Evolutionary conservation across 2,888 invertebrate genomes (phyloP).

Genomic region (Spicauda simplicius): DNA sequence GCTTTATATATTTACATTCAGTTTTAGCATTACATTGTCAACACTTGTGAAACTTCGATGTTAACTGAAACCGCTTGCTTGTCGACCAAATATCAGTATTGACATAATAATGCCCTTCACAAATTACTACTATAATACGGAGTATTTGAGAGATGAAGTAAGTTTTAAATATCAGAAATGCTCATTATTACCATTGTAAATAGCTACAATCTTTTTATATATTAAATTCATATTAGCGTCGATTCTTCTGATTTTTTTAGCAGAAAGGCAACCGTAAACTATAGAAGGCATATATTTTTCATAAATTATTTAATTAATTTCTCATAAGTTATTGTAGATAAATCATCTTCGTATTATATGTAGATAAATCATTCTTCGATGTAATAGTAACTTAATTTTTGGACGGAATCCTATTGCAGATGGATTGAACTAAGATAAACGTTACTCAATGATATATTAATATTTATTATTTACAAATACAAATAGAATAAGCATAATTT

Average conservation of each 20-base stretch:
- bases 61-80: slow-evolving; percentile 29
- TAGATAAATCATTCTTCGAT: slow-evolving; percentile 44
- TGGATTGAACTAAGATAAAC: slow-evolving; percentile 39
- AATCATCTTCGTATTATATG: slow-evolving; percentile 39
- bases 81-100: slow-evolving; percentile 23
- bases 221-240: slow-evolving; percentile 16
- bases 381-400: slow-evolving; percentile 61
- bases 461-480: slow-evolving; percentile 34
- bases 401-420: slow-evolving; percentile 68
- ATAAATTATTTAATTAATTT: slow-evolving; percentile 29
- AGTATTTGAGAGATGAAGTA: slow-evolving; percentile 15
- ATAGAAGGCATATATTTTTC: slow-evolving; percentile 21
- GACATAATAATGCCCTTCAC: slow-evolving; percentile 12
- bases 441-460: slow-evolving; percentile 35
- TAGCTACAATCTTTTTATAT: slow-evolving; percentile 14
- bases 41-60: slow-evolving; percentile 29
- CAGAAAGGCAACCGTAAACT: slow-evolving; percentile 16
- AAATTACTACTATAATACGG: slow-evolving; percentile 5
- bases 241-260: slow-evolving; percentile 16
- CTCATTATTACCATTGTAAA: slow-evolving; percentile 21
- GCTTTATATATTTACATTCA: slow-evolving; percentile 31
- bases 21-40: slow-evolving; percentile 24
- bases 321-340: slow-evolving; percentile 35
- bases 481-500: slow-evolving; percentile 29
- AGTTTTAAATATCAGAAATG: slow-evolving; percentile 28